Conservation (phyloP, 2,888 invertebrate species). For the Leptopilina syphax region DNA sequence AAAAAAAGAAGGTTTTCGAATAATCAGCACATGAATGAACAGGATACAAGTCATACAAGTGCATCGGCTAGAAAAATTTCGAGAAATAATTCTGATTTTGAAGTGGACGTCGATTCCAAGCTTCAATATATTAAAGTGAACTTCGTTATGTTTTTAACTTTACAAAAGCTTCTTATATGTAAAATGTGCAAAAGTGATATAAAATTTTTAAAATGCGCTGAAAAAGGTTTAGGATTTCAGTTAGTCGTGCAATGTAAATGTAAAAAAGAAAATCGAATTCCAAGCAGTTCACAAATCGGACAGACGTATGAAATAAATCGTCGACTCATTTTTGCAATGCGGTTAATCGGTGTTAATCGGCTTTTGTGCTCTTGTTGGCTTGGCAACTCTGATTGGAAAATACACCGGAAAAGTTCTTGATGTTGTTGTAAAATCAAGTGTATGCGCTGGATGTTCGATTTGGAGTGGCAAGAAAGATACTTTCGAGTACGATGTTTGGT, state of each 20-base stretch:
- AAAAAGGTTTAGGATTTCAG: conserved; percentile 36
- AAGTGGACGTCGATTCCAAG: conserved; percentile 7
- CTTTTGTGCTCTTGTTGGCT: not conserved
- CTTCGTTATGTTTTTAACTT: conserved; percentile 11
- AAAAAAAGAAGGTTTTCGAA: not conserved
- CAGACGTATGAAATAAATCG: conserved; percentile 28
- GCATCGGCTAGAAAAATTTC: conserved; percentile 34
- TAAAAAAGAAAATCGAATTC: not conserved
- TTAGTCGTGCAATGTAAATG: conserved; percentile 19
- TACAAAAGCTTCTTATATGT: conserved; percentile 30
- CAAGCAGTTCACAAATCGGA: conserved; percentile 17
- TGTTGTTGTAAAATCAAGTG: conserved; percentile 32
- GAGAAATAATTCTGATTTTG: not conserved
- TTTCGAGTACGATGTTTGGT: conserved; percentile 27
- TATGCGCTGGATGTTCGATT: conserved; percentile 22
- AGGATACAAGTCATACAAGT: conserved; percentile 3
- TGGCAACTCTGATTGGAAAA: conserved; percentile 21
- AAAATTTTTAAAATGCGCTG: conserved; percentile 27
- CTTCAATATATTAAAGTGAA: not conserved
- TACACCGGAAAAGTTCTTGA: conserved; percentile 20
- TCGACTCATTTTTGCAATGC: conserved; percentile 23
- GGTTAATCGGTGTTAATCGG: not conserved
- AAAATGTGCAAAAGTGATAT: conserved; percentile 30
- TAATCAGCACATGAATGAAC: not conserved
- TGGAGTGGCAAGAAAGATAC: conserved; percentile 31